Base-by-base conservation (phyloP, 30 jellyfish, hydroid and myxozoan species). In the Cassiopea xamachana region DNA sequence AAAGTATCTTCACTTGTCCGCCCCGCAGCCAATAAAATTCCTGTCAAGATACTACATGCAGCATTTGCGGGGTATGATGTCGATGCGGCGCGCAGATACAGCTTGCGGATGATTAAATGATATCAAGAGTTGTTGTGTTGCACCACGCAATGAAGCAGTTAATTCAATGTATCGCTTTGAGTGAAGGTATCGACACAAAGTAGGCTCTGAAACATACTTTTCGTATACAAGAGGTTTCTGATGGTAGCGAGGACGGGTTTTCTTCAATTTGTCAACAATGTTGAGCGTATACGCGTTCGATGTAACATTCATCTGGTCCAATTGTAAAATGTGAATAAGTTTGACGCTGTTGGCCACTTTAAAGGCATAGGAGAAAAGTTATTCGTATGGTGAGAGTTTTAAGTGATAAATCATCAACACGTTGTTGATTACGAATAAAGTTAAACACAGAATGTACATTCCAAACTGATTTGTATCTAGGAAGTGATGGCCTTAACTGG, bases 1-100 rank as follows among this genome's bases (percentile, higher is more conserved):
- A 82, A 82, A 43, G 91, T 82, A 46, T 46, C 19, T 44, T 68
- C 83, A 68, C 48, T 62, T 15, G 85, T 58, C 83, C 85, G 67
- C 13, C 91, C 91, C 12, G 91, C 83, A 9, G 91, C 83, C 5
- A 10, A 5, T 61, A 46, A 50, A 46, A 44, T 46, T 5, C 18
- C 61, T 68, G 50, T 2, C 74, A 64, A 64, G 15, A 0, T 14
- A 64, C 74, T 72, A 47, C 27, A 2, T 5, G 8, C 16, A 15
- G 50, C 79, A 18, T 46, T 77, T 2, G 77, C 58, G 2, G 49
- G 73, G 67, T 48, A 64, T 64, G 91, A 83, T 16, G 87, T 72
- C 43, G 86, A 48, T 15, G 92, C 87, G 48, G 92, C 77, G 17
- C 92, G 75, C 61, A 3, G 92, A 64, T 64, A 72, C 92, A 13